These are phyloP conservation scores for Plumapathes pennacea DNA, from an alignment of 92 coral and sea anemone genomes.

Conservation along the genomic window DNA sequence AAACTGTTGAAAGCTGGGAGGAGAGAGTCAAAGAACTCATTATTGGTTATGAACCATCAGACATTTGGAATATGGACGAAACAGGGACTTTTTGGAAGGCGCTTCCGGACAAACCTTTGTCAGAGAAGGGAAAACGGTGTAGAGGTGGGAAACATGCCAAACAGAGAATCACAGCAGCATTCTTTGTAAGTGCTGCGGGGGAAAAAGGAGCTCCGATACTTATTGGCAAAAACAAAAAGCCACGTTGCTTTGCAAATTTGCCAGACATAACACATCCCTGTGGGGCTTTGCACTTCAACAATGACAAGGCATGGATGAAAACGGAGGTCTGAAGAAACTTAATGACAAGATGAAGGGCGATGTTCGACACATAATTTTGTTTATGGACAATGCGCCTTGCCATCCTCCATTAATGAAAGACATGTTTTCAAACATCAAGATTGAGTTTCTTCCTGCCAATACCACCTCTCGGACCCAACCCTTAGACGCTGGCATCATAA, in stretches of 20 bases:
- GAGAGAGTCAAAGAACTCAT: slow-evolving; percentile 25
- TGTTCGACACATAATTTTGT: slow-evolving; percentile 17
- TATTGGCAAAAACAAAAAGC: slow-evolving; percentile 30
- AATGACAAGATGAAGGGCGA: slow-evolving; percentile 19
- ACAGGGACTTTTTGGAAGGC: slow-evolving; percentile 40
- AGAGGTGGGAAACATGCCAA: slow-evolving; percentile 36
- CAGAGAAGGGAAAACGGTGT: slow-evolving; percentile 32
- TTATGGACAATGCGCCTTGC: slow-evolving; percentile 34
- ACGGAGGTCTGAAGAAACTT: slow-evolving; percentile 17
- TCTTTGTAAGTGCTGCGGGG: slow-evolving; percentile 7
- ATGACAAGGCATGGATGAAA: slow-evolving; percentile 47
- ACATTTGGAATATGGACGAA: slow-evolving; percentile 51
- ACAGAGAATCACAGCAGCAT: slow-evolving; percentile 18
- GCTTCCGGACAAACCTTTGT: slow-evolving; percentile 38
- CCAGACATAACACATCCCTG: slow-evolving; percentile 18
- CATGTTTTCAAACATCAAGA: slow-evolving; percentile 23
- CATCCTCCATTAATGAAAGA: slow-evolving; percentile 23
- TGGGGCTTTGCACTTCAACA: slow-evolving; percentile 26
- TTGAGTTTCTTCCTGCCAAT: slow-evolving; percentile 21
- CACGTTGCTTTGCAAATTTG: slow-evolving; percentile 31
- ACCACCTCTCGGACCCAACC: slow-evolving; percentile 29
- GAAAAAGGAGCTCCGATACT: slow-evolving; percentile 22
- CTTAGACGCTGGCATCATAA: slow-evolving; percentile 32
- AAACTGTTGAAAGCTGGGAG: slow-evolving; percentile 46
- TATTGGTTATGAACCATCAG: slow-evolving; percentile 27